Evolutionary conservation across 2,797 vertebrate species (phyloP).

Genomic region (Gymnothorax reevesii): DNA sequence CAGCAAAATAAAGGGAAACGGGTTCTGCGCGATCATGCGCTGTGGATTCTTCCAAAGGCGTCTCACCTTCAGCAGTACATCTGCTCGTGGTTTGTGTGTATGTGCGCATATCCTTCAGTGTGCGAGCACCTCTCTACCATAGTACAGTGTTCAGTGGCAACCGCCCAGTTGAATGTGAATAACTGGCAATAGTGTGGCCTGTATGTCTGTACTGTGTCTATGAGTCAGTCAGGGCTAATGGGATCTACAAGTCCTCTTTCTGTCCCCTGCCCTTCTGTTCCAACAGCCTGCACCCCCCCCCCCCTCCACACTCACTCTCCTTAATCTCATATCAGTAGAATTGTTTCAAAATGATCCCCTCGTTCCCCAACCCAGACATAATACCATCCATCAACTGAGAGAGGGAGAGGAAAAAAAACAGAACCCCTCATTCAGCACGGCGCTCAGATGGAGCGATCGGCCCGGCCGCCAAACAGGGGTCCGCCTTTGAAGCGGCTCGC

Average conservation of each 20-base stretch:
- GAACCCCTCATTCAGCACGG: slow-evolving; percentile 9
- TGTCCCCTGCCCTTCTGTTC: slow-evolving; percentile 28
- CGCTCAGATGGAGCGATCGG: background rate
- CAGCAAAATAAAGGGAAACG: no score
- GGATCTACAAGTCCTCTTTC: background rate
- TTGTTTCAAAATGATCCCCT: background rate
- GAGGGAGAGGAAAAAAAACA: background rate
- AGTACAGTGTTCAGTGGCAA: no score
- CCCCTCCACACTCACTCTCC: slow-evolving; percentile 16
- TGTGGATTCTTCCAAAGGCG: no score
- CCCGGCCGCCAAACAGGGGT: slow-evolving; percentile 6
- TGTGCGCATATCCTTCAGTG: background rate
- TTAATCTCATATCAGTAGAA: slow-evolving; percentile 7
- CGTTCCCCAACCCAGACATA: slow-evolving; percentile 8
- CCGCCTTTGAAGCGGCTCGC: slow-evolving; percentile 17
- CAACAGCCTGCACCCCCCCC: slow-evolving; percentile 28
- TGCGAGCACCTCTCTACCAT: background rate
- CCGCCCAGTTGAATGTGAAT: background rate
- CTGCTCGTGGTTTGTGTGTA: no score
- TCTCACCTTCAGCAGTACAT: background rate
- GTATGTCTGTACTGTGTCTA: background rate
- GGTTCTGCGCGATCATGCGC: no score
- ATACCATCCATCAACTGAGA: background rate
- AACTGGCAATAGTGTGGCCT: background rate
- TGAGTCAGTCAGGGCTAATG: background rate